These are phyloP conservation scores for Aegithalos caudatus DNA, from an alignment of 2,113 vertebrate genomes.

Conservation along the genomic window DNA sequence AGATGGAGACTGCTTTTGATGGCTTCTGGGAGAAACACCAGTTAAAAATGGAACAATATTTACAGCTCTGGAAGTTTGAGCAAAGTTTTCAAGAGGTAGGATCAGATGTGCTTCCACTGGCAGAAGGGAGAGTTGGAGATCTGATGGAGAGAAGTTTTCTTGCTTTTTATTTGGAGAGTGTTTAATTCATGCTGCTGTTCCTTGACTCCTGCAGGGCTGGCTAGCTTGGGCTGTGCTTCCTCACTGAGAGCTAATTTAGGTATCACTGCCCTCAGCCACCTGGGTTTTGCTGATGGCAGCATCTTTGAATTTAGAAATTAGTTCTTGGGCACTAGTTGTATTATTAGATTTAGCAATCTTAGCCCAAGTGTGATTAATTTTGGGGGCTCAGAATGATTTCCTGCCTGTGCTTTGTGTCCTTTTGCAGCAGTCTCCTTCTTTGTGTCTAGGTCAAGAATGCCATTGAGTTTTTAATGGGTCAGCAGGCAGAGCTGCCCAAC, in stretches of 20 bases:
- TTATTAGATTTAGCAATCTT: neutral
- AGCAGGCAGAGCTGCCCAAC: slow-evolving; percentile 78
- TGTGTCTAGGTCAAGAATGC: slow-evolving; percentile 80
- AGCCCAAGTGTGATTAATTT: neutral
- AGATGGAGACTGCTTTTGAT: slow-evolving; percentile 97
- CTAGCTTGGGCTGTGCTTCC: neutral
- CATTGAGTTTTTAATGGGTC: slow-evolving; percentile 78
- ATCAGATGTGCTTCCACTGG: neutral
- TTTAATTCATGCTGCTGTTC: neutral
- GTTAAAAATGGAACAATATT: slow-evolving; percentile 92
- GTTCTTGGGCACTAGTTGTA: neutral
- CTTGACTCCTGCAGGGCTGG: neutral
- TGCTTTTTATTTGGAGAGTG: neutral
- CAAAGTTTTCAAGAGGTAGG: slow-evolving; percentile 90
- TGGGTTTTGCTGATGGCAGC: neutral
- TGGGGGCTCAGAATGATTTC: neutral
- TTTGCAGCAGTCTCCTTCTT: slow-evolving; percentile 3
- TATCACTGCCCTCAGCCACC: neutral
- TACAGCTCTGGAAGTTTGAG: slow-evolving; percentile 91
- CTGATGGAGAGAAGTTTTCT: neutral
- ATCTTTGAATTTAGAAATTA: neutral
- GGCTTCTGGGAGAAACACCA: slow-evolving; percentile 98
- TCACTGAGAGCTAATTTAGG: slow-evolving; percentile 1
- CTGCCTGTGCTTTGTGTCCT: slow-evolving; percentile 14
- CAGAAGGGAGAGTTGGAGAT: neutral